Evolutionary conservation across 2,113 vertebrate species (phyloP).

Genomic region (Amia ocellicauda): DNA sequence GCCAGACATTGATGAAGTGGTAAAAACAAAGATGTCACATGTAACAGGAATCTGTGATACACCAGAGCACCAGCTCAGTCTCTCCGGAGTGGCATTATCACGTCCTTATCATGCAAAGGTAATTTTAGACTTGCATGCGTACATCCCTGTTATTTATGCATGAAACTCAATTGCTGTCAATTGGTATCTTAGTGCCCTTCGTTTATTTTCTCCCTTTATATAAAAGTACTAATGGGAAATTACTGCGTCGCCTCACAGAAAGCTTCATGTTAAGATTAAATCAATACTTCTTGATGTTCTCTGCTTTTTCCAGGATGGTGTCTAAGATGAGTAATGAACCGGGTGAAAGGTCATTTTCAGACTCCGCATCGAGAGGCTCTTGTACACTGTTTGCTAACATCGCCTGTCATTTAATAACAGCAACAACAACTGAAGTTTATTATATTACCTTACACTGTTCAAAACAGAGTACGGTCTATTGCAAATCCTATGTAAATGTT

Average conservation of each 20-base stretch:
- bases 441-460: no score
- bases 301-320: background rate
- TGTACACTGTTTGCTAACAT: no score
- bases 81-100: background rate
- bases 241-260: conserved; percentile 1
- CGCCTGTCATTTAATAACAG: no score
- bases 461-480: no score
- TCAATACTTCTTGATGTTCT: background rate
- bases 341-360: background rate
- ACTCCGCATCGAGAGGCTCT: background rate
- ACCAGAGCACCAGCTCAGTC: no score
- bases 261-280: conserved; percentile 1
- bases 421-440: no score
- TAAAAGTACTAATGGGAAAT: background rate
- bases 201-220: background rate
- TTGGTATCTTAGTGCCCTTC: background rate
- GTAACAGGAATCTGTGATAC: no score
- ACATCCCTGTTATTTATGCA: background rate
- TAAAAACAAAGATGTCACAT: no score
- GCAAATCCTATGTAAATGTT: no score
- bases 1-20: no score
- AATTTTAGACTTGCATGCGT: background rate
- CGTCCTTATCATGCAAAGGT: no score
- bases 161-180: background rate
- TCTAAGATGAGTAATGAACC: background rate